Conservation (phyloP, 2,113 vertebrate species). For the Syngnathus floridae region DNA sequence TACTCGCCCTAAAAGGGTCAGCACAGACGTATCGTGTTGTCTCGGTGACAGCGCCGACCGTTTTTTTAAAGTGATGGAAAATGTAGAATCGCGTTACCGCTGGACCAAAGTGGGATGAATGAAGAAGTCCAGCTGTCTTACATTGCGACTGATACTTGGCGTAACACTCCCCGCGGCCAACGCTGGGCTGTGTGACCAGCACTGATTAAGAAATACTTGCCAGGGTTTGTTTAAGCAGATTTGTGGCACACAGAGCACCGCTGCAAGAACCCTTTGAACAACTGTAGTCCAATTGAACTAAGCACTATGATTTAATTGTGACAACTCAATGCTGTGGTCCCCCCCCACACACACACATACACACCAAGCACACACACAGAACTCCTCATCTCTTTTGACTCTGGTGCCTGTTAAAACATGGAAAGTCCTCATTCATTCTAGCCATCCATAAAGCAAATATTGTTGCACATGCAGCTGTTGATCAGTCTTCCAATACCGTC, state of each 20-base stretch:
- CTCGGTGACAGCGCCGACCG: constrained; percentile 38
- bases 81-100: constrained; percentile 41
- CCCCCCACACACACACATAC: neutral
- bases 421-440: constrained; percentile 98
- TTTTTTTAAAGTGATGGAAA: constrained; percentile 46
- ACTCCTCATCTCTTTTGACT: constrained; percentile 82
- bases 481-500: constrained; percentile 93
- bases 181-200: constrained; percentile 6
- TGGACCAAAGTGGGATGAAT: constrained; percentile 28
- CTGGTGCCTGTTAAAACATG: constrained; percentile 86
- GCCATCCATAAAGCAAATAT: constrained; percentile 99
- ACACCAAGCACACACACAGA: constrained; percentile 15
- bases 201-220: constrained; percentile 13
- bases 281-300: constrained; percentile 6
- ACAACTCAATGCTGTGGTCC: constrained; percentile 30
- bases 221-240: constrained; percentile 19
- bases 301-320: constrained; percentile 39
- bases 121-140: constrained; percentile 40
- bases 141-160: constrained; percentile 26
- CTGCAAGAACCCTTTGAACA: neutral
- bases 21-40: constrained; percentile 48
- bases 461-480: constrained; percentile 97
- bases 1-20: constrained; percentile 55
- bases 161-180: constrained; percentile 6
- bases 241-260: constrained; percentile 11